Conservation (phyloP, 2,113 vertebrate species). For the Scolopax mira region DNA sequence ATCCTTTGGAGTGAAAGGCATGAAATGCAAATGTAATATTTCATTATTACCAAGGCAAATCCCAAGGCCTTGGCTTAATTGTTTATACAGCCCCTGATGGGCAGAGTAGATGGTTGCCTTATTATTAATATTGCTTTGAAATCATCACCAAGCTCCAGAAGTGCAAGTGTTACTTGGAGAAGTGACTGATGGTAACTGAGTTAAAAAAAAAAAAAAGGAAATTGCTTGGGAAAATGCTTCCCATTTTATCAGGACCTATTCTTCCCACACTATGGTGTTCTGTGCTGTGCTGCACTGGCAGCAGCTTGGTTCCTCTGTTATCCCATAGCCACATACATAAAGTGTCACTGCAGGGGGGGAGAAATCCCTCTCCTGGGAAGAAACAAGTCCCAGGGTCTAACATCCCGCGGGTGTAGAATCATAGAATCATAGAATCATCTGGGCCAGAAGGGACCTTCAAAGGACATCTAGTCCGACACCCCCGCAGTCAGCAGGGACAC, state of each 20-base stretch:
- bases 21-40: background rate
- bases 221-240: background rate
- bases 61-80: background rate
- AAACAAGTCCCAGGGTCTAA: background rate
- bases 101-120: background rate
- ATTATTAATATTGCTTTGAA: background rate
- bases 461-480: no score
- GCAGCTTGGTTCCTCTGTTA: background rate
- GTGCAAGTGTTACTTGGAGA: background rate
- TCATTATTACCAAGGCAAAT: background rate
- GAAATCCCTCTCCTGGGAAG: background rate
- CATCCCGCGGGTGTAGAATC: background rate
- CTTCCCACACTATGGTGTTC: background rate
- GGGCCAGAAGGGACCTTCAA: no score
- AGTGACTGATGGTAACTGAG: background rate
- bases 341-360: background rate
- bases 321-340: rapidly evolving
- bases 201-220: background rate
- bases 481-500: no score
- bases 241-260: background rate
- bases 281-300: rapidly evolving
- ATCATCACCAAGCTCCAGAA: background rate
- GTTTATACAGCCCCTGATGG: background rate
- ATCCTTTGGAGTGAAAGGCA: background rate
- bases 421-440: no score